Evolutionary conservation across 2,888 invertebrate genomes (phyloP), one percentile per base, ranked within the genome.

Genomic region (Thecophora atra): DNA sequence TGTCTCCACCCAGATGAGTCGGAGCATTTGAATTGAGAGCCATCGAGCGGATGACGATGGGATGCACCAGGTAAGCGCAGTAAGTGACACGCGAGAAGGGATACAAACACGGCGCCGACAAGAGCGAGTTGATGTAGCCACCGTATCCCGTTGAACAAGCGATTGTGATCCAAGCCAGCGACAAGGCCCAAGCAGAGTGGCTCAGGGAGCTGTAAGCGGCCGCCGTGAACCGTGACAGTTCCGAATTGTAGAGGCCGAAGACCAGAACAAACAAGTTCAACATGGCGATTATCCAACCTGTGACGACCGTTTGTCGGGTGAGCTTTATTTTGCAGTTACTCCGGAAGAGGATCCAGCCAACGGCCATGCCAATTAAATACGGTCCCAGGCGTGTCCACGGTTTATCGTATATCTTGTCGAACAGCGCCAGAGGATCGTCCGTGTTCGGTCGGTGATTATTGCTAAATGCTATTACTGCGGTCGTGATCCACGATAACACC

Each of bases 351-450:
- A 93, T 90, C 91, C 94, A 95, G 0, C 95, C 95, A 0, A 92
- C 91, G 21, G 91, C 89, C 94, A 95, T 95, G 77, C 95, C 95
- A 69, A 95, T 91, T 2, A 95, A 87, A 84, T 95, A 95, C 0
- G 95, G 95, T 0, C 95, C 95, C 17, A 95, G 86, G 72, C 95
- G 87, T 0, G 95, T 95, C 94, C 95, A 95, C 1, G 95, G 95
- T 85, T 95, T 95, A 86, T 95, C 95, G 84, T 95, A 95, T 78
- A 95, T 93, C 87, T 94, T 94, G 86, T 95, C 95, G 84, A 95
- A 95, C 67, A 94, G 88, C 0, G 94, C 94, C 82, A 95, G 88
- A 0, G 94, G 94, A 83, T 95, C 95, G 79, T 94, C 94, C 19
- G 91, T 90, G 85, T 89, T 90, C 8, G 94, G 94, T 82, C 92